Percentiles rank a stretch among this genome's conserved stretches.
Conservation (phyloP, 2,113 vertebrate genomes). For the Psilopogon haemacephalus region DNA sequence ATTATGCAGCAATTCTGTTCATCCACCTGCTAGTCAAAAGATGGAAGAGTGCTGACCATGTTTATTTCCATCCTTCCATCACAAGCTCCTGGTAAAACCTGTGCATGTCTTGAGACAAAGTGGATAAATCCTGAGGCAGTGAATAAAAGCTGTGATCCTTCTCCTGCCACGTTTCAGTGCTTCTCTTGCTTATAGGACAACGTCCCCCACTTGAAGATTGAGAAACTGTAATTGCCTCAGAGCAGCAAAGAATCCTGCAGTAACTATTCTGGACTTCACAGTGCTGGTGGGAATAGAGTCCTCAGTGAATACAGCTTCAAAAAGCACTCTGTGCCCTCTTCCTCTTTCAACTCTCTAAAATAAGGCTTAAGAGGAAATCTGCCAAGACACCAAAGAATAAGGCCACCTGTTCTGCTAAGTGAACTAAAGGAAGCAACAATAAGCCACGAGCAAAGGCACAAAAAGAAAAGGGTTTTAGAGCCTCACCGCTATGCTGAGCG, state of each 20-base stretch:
- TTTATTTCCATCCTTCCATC: background rate
- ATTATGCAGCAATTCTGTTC: background rate
- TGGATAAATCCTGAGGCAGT: background rate
- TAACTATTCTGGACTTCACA: background rate
- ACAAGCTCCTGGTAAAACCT: background rate
- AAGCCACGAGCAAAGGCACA: background rate
- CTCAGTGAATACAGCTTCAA: background rate
- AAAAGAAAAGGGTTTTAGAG: background rate
- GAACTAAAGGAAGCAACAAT: slow-evolving; percentile 14
- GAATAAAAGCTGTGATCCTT: background rate
- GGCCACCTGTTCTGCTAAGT: slow-evolving; percentile 21
- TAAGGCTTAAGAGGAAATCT: slow-evolving; percentile 45
- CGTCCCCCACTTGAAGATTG: background rate
- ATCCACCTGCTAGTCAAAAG: background rate
- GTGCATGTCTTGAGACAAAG: background rate
- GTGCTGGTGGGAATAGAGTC: background rate
- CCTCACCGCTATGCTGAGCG: background rate
- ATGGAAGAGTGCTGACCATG: background rate
- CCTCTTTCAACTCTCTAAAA: slow-evolving; percentile 43
- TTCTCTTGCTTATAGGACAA: background rate
- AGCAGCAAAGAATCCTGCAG: background rate
- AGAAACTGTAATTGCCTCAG: background rate
- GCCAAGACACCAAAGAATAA: slow-evolving; percentile 14
- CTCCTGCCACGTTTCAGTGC: background rate
- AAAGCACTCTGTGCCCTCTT: slow-evolving; percentile 19